Percentiles rank a stretch among this genome's conserved stretches.
These are phyloP conservation scores for Acipenser ruthenus DNA, from an alignment of 2,797 vertebrate genomes.

Conservation along the genomic window DNA sequence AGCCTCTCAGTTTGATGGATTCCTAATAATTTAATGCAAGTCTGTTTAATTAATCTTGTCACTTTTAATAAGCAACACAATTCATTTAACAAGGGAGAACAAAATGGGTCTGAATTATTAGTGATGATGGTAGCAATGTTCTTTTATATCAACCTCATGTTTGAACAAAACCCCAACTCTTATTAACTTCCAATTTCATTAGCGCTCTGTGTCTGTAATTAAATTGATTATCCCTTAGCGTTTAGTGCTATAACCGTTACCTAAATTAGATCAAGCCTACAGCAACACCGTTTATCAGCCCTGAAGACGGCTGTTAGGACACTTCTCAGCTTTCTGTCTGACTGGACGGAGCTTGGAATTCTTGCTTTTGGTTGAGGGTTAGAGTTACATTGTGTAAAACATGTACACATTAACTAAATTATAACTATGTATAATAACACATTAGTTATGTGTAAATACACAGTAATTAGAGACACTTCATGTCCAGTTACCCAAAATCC, in stretches of 20 bases:
- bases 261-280: slow-evolving; percentile 15
- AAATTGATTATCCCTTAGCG: slow-evolving; percentile 24
- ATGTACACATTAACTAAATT: no score
- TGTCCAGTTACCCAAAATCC: no score
- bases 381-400: background rate
- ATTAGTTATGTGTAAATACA: no score
- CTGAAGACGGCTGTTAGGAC: background rate
- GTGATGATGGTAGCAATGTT: slow-evolving; percentile 46
- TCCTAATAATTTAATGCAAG: slow-evolving; percentile 46
- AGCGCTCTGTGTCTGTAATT: slow-evolving; percentile 31
- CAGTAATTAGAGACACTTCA: no score
- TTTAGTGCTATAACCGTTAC: slow-evolving; percentile 18
- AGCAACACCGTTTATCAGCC: slow-evolving; percentile 9
- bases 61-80: slow-evolving; percentile 63
- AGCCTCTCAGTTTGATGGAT: slow-evolving; percentile 41
- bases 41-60: slow-evolving; percentile 51
- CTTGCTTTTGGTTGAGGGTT: background rate
- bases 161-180: slow-evolving; percentile 25
- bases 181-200: slow-evolving; percentile 39
- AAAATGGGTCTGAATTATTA: slow-evolving; percentile 47
- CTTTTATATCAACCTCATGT: slow-evolving; percentile 30
- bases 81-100: slow-evolving; percentile 54
- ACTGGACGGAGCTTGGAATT: no score
- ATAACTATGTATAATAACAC: no score
- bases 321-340: background rate